These are phyloP conservation scores for Chelonoidis abingdonii DNA, from an alignment of 2,113 vertebrate genomes.

Conservation along the genomic window DNA sequence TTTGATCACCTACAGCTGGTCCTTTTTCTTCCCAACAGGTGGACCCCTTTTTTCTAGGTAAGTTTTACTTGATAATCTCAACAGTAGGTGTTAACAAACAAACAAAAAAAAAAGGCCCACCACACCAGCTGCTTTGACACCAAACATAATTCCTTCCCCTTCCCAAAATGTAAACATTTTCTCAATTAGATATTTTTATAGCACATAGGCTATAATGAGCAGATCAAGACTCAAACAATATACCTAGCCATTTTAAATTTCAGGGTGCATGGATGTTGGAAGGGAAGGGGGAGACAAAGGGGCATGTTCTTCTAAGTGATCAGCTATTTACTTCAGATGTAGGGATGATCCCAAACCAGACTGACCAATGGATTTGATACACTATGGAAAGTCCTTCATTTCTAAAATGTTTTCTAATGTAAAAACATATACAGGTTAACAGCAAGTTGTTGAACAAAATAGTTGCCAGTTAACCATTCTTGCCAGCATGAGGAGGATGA, in stretches of 20 bases:
- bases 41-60: not conserved
- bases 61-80: not conserved
- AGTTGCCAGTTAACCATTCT: conserved; percentile 2
- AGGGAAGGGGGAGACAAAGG: not conserved
- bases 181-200: too few relatives aligned
- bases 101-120: not conserved
- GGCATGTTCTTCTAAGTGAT: not conserved
- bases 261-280: not conserved
- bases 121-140: not conserved
- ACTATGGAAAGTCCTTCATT: accelerated
- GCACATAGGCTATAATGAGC: not conserved
- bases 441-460: not conserved
- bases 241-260: not conserved
- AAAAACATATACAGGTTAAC: not conserved
- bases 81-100: not conserved
- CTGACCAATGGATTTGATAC: not conserved
- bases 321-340: not conserved
- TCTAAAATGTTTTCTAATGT: not conserved
- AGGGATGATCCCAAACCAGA: not conserved
- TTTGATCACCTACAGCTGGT: not conserved
- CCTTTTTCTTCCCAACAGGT: not conserved
- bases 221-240: not conserved
- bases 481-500: not conserved
- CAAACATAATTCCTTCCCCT: not conserved
- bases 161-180: not conserved